Evolutionary conservation across 2,797 vertebrate species (phyloP), one percentile per base, ranked within the genome.

Genomic region (Cossypha caffra): DNA sequence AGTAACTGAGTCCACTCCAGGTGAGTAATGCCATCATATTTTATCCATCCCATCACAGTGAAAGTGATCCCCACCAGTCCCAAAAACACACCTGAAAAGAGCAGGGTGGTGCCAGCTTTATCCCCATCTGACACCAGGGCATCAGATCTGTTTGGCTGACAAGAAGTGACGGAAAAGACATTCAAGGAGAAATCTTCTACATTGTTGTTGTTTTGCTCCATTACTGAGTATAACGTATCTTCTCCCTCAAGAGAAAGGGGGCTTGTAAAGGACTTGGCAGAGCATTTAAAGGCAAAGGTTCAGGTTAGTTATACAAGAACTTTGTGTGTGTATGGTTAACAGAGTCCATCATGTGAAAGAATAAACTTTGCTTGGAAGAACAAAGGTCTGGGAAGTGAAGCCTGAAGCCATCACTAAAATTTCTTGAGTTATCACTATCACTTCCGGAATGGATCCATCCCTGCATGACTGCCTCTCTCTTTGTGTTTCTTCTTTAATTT

Each of bases 1-100:
- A 99, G 96, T 69, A 99, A 94, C 79, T 98, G 98, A 38, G 97
- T 98, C 98, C 98, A 98, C 71, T 98, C 97, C 29, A 98, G 98
- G 55, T 84, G 95, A 47, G 90, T 86, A 90, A 84, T 77, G 19
- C 81, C 79, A 2, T 97, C 96, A 1, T 98, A 97, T 72, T 97
- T 97, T 35, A 98, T 97, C 98, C 98, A 99, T 62, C 98, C 98
- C 97, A 98, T 98, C 45, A 97, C 54, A 0, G 98, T 99, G 95
- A 99, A 98, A 7, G 97, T 98, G 91, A 98, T 97, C 28, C 99
- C 99, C 51, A 98, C 91, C 61, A 99, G 89, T 23, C 97, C 97
- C 69, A 99, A 95, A 96, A 98, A 98, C 72, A 98, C 83, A 73
- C 99, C 99, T 9, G 98, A 98, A 85, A 99, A 98, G 64, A 99